phyloP scores from a whole-genome alignment of 2,888 invertebrate species.

The Melinaea menophilus region DNA sequence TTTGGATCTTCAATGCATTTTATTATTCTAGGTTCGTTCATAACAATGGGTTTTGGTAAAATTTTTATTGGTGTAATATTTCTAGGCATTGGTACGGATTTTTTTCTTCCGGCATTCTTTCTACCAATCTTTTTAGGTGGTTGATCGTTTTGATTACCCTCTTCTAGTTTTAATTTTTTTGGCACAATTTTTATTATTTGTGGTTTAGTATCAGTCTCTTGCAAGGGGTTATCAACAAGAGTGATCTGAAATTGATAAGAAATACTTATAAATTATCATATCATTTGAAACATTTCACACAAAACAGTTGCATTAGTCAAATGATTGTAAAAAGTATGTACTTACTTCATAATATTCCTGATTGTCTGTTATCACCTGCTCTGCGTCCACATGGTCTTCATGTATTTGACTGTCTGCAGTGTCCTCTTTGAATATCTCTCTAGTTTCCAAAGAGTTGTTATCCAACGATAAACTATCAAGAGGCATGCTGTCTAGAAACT shows the following conservation, averaged over 20 bases:
- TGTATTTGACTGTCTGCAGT: constrained; percentile 34
- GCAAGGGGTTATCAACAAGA: constrained; percentile 56
- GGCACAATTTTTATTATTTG: constrained; percentile 40
- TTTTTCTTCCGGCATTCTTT: constrained; percentile 58
- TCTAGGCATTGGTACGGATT: constrained; percentile 51
- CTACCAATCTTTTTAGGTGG: constrained; percentile 56
- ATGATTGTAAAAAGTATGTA: constrained; percentile 13
- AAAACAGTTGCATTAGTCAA: background rate
- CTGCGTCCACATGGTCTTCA: constrained; percentile 36
- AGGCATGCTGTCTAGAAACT: constrained; percentile 51
- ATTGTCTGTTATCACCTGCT: constrained; percentile 67
- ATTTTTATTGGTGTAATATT: constrained; percentile 66
- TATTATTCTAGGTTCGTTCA: constrained; percentile 60
- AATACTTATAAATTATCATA: background rate
- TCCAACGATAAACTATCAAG: constrained; percentile 33
- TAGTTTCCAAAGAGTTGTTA: constrained; percentile 12
- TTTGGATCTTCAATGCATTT: constrained; percentile 62
- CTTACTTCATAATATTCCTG: constrained; percentile 71
- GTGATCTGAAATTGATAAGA: constrained; percentile 59
- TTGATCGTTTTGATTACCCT: constrained; percentile 37
- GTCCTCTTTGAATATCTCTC: constrained; percentile 13
- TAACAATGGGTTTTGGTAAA: constrained; percentile 63
- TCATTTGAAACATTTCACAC: background rate
- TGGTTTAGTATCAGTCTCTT: constrained; percentile 42
- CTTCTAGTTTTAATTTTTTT: constrained; percentile 48